phyloP scores from a whole-genome alignment of 2,113 vertebrate genomes.

The Menidia beryllina region DNA sequence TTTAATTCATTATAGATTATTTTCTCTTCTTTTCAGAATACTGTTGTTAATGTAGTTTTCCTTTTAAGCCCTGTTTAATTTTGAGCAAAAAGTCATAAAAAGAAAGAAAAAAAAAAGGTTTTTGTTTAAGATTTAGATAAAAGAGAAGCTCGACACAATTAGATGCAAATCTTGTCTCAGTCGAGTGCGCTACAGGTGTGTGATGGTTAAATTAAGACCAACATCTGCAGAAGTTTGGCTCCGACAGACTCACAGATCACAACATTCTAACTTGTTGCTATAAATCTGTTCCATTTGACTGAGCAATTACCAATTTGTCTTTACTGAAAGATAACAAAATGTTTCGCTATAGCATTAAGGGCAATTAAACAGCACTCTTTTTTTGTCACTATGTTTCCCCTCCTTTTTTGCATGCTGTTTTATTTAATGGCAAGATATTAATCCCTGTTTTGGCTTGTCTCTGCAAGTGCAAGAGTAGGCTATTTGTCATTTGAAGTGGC shows the following conservation, averaged over 20 bases:
- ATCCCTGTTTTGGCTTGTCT: slow-evolving; percentile 14
- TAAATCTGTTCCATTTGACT: slow-evolving; percentile 7
- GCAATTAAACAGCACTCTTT: not conserved
- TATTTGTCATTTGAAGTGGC: slow-evolving; percentile 17
- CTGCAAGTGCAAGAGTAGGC: slow-evolving; percentile 3
- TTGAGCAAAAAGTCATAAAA: no score
- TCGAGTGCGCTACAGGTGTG: slow-evolving; percentile 24
- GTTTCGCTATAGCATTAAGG: not conserved
- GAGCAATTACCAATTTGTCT: slow-evolving; percentile 13
- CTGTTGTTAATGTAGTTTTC: no score
- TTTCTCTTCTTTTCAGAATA: no score
- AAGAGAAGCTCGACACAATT: not conserved
- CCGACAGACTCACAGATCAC: slow-evolving; percentile 1
- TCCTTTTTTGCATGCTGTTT: not conserved
- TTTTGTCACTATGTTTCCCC: not conserved
- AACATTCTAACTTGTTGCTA: slow-evolving; percentile 7
- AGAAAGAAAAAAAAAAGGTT: no score
- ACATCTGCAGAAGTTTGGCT: not conserved
- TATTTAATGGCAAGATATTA: slow-evolving; percentile 1
- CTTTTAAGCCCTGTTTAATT: no score
- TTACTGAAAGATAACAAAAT: slow-evolving; percentile 1
- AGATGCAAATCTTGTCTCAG: slow-evolving; percentile 29
- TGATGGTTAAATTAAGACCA: slow-evolving; percentile 31
- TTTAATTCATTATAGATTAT: no score
- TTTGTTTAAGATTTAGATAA: not conserved